phyloP scores from a whole-genome alignment of 2,113 vertebrate species.

The Grammomys dolichurus region DNA sequence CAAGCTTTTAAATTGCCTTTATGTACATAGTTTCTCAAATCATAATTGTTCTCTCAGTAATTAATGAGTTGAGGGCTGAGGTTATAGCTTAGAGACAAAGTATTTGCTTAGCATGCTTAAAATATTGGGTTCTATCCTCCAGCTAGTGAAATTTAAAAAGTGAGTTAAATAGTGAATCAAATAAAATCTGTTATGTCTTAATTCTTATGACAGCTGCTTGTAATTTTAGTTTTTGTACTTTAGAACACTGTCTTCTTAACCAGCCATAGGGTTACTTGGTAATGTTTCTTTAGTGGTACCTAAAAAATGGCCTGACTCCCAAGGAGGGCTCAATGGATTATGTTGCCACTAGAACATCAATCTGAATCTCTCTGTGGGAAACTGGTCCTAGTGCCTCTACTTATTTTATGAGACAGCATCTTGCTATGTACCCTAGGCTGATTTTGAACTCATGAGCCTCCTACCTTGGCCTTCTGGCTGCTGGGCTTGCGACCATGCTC shows the following conservation, averaged over 20 bases:
- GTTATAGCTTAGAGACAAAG: neutral
- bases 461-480: neutral
- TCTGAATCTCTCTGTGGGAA: neutral
- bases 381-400: neutral
- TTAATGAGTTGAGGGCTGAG: neutral
- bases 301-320: neutral
- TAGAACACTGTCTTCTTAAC: neutral
- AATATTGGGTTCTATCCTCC: neutral
- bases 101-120: neutral
- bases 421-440: too few relatives aligned
- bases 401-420: neutral
- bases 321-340: neutral
- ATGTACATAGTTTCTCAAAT: neutral
- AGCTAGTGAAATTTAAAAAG: neutral
- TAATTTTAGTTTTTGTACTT: constrained; percentile 9
- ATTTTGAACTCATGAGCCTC: neutral
- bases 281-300: neutral
- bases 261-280: neutral
- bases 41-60: constrained; percentile 22
- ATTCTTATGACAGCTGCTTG: constrained; percentile 29
- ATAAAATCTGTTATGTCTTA: constrained; percentile 5
- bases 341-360: neutral
- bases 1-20: neutral
- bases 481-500: too few relatives aligned
- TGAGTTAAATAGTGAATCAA: constrained; percentile 13